Base-by-base conservation (phyloP, 2,797 vertebrate genomes). In the Melanotaenia trifasciata region DNA sequence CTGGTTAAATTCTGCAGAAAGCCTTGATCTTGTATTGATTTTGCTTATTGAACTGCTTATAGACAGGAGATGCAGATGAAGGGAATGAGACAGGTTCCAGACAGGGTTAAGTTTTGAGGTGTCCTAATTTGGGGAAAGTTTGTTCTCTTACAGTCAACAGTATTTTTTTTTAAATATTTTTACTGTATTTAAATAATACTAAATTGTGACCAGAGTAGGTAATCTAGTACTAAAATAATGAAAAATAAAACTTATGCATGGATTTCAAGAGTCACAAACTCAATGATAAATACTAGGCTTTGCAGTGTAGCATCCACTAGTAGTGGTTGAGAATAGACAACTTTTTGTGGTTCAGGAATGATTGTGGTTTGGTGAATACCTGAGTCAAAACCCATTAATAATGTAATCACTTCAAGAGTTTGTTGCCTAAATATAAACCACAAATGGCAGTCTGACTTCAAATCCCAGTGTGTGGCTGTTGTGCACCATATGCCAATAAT, bases 21-120 rank as follows among this genome's bases (percentile, higher is more conserved):
- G 68, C 54, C 51, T 73, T 68, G 50, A 71, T 80, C 60, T 63
- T 32, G 35, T 40, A 76, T 73, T 68, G 70, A 83, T 61, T 85
- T 64, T 38, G 38, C 28, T 51, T 43, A 45, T 65, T 64, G 58
- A 67, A 62, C 60, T 28, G 7, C n/a, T 47, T 50, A 38, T 33
- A 56, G 40, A 59, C 54, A 59, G n/a, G 28, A 40, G 40, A 62
- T 65, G 33, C 1, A 74, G 33, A 70, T 38, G 32, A 71, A 50
- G 36, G n/a, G 13, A 13, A 13, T 35, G 47, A 66, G 10, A 51
- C 14, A 7, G 18, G 66, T 63, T 70, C 24, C 54, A 64, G 32
- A 35, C 22, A 16, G 26, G 26, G 47, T 45, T 53, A n/a, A 30
- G 14, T 45, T 54, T 64, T 64, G 26, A 62, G 36, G 28, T 38